These are phyloP conservation scores for Cosmorhoe ocellata DNA, from an alignment of 2,888 invertebrate genomes.

Conservation along the genomic window DNA sequence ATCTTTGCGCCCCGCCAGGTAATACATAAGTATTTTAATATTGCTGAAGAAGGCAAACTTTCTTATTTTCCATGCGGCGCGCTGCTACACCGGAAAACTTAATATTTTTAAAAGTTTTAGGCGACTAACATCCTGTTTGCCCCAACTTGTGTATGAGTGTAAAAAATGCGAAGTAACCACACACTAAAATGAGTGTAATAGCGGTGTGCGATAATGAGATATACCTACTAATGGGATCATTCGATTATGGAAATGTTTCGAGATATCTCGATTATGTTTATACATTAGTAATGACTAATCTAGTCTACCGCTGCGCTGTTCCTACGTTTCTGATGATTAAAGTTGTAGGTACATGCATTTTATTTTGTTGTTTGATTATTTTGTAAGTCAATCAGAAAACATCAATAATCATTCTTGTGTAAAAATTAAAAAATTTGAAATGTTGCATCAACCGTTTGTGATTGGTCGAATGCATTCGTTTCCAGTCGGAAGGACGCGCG, in stretches of 20 bases:
- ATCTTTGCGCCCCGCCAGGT: slow-evolving; percentile 46
- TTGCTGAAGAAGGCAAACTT: slow-evolving; percentile 67
- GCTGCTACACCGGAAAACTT: slow-evolving; percentile 39
- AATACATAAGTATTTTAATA: slow-evolving; percentile 59
- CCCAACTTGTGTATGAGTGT: too few species aligned
- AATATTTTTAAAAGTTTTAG: slow-evolving; percentile 12
- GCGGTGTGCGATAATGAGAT: too few species aligned
- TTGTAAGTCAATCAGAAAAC: neutral
- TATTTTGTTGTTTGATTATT: too few species aligned
- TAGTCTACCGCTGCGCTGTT: too few species aligned
- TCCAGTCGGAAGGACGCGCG: slow-evolving; percentile 51
- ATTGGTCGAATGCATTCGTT: slow-evolving; percentile 54
- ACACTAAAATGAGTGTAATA: too few species aligned
- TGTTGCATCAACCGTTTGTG: slow-evolving; percentile 40
- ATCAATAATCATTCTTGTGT: neutral
- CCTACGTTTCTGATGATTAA: too few species aligned
- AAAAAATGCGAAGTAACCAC: too few species aligned
- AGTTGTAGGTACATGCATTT: too few species aligned
- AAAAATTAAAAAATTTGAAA: slow-evolving; percentile 24
- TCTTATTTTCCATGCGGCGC: slow-evolving; percentile 55
- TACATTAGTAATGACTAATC: too few species aligned
- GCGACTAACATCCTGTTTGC: neutral
- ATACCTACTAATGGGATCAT: too few species aligned
- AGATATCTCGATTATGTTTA: too few species aligned
- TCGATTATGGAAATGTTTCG: too few species aligned